Base-by-base conservation (phyloP, 2,113 vertebrate genomes). In the Caretta caretta region DNA sequence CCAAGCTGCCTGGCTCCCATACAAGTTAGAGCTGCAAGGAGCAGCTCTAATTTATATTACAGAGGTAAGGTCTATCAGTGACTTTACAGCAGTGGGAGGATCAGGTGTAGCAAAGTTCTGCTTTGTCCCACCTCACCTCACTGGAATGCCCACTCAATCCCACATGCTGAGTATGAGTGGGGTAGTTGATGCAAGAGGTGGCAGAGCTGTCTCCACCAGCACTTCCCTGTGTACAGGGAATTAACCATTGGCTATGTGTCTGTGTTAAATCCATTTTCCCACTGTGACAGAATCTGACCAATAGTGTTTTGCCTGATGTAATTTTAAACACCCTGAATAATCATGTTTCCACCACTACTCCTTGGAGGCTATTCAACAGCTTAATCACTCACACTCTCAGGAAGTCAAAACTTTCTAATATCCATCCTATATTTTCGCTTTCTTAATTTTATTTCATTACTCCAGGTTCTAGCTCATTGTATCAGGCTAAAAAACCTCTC, bases 231-330 rank as follows among this genome's bases (percentile, higher is more conserved):
- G 75, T n/a, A 80, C 31, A 80, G 51, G n/a, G 76, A 69, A 78
- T 88, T 84, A 6, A 42, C 3, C 27, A 14, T 25, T 29, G 8
- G 12, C 10, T 0, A 0, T 75, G 48, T n/a, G 2, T 12, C 4
- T 76, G 4, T 80, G 27, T 51, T 10, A 38, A 42, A 62, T 49
- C 56, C 82, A 51, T 13, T 91, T 69, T 90, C 1, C 0, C 1
- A 53, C 1, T 53, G 4, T 25, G 54, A 19, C 56, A 49, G 80
- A 56, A 88, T 81, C 10, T 84, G 25, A 7, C 24, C 27, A 25
- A 50, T 84, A 80, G 8, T 7, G 22, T 27, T 42, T 54, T 46
- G 75, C 48, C 14, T 13, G 89, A 20, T 35, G 46, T 62, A 81
- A 9, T 78, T 65, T 8, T 42, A 78, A 72, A n/a, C 8, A 38